Percentiles rank a stretch among this genome's conserved stretches.
These are phyloP conservation scores for Spodoptera frugiperda DNA, from an alignment of 1,140 invertebrate genomes.

Conservation along the genomic window DNA sequence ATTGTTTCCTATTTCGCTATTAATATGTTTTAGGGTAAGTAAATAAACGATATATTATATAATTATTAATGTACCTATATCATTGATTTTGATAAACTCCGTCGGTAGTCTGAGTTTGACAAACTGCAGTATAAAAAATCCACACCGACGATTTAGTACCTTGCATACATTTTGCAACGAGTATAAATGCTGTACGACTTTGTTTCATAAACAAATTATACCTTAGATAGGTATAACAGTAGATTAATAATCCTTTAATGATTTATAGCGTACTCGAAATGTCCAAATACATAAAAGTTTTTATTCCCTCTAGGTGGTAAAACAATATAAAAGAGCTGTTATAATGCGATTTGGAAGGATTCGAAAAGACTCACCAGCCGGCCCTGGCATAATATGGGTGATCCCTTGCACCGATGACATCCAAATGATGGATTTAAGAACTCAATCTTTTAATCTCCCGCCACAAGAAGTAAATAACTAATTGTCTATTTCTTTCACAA, in stretches of 20 bases:
- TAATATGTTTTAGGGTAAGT: slow-evolving; percentile 65
- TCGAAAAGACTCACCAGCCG: slow-evolving; percentile 89
- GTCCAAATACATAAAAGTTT: not conserved
- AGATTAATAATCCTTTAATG: no score
- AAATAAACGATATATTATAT: no score
- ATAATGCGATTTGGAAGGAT: slow-evolving; percentile 92
- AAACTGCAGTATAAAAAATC: no score
- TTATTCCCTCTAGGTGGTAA: slow-evolving; percentile 87
- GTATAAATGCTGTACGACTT: no score
- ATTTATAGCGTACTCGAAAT: no score
- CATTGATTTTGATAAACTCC: no score
- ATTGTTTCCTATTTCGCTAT: slow-evolving; percentile 58
- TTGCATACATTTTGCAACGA: no score
- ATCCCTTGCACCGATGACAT: slow-evolving; percentile 93
- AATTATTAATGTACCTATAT: no score
- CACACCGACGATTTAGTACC: no score
- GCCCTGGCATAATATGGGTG: slow-evolving; percentile 92
- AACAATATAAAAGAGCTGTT: slow-evolving; percentile 93
- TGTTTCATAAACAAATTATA: no score
- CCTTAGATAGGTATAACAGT: no score
- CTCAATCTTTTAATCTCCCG: slow-evolving; percentile 93
- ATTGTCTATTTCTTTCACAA: not conserved
- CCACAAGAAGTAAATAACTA: slow-evolving; percentile 90
- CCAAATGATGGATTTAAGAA: slow-evolving; percentile 91
- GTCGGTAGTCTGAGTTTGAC: no score